Percentiles rank a stretch among this genome's conserved stretches.
Conservation (phyloP, 2,888 invertebrate genomes). For the Priocnemis perturbator region DNA sequence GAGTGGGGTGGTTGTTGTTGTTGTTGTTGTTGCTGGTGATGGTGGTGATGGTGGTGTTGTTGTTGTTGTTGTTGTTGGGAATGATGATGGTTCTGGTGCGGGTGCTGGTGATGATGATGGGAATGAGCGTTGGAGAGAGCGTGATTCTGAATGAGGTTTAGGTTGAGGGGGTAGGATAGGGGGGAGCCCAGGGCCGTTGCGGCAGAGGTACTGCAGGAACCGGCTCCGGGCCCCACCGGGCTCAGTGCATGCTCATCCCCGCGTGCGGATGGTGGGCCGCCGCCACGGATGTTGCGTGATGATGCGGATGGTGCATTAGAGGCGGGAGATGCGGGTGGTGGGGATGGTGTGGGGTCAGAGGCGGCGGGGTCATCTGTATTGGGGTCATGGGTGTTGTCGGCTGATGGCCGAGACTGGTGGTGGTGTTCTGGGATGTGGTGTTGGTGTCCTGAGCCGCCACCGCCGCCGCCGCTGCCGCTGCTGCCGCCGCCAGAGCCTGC, state of each 20-base stretch:
- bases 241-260: slow-evolving; percentile 83
- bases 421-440: slow-evolving; percentile 65
- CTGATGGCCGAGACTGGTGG: slow-evolving; percentile 72
- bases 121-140: slow-evolving; percentile 51
- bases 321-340: slow-evolving; percentile 80
- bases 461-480: slow-evolving; percentile 70
- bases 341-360: slow-evolving; percentile 79
- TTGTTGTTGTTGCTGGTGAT: slow-evolving; percentile 60
- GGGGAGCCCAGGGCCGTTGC: slow-evolving; percentile 75
- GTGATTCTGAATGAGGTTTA: slow-evolving; percentile 71
- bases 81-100: slow-evolving; percentile 59
- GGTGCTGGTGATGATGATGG: slow-evolving; percentile 56
- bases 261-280: slow-evolving; percentile 75
- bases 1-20: slow-evolving; percentile 64
- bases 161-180: slow-evolving; percentile 73
- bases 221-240: slow-evolving; percentile 83
- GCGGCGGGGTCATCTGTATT: slow-evolving; percentile 76
- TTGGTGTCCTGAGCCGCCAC: slow-evolving; percentile 70
- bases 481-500: slow-evolving; percentile 46
- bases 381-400: slow-evolving; percentile 77
- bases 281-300: slow-evolving; percentile 73
- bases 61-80: slow-evolving; percentile 61
- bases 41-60: slow-evolving; percentile 59
- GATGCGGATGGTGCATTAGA: slow-evolving; percentile 78
- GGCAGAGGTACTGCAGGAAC: slow-evolving; percentile 70